phyloP scores from a whole-genome alignment of 2,797 vertebrate genomes.

The Cyprinella venusta region DNA sequence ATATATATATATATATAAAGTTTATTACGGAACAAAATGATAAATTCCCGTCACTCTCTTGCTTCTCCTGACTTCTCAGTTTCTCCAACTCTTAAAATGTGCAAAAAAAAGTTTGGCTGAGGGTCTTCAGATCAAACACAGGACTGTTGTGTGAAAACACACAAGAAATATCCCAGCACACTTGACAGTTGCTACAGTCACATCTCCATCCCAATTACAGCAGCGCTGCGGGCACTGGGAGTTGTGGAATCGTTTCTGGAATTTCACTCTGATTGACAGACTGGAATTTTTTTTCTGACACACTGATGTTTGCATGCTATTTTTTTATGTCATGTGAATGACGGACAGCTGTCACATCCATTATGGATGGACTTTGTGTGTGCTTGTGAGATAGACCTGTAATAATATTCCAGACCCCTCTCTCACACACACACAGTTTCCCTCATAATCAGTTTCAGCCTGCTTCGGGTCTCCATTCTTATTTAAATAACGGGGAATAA shows the following conservation, averaged over 20 bases:
- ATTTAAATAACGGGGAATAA: slow-evolving; percentile 13
- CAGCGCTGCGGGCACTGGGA: not conserved
- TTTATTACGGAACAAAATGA: too few relatives aligned
- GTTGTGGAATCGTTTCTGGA: slow-evolving; percentile 12
- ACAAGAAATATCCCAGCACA: not conserved
- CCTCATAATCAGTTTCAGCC: not conserved
- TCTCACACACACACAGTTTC: not conserved
- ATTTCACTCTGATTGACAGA: slow-evolving; percentile 45
- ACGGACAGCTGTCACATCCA: slow-evolving; percentile 56
- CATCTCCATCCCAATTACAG: slow-evolving; percentile 20
- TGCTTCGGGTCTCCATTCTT: not conserved
- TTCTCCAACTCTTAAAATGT: not conserved
- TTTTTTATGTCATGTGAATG: slow-evolving; percentile 30
- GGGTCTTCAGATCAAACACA: slow-evolving; percentile 14
- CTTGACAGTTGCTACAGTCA: slow-evolving; percentile 21
- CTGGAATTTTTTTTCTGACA: slow-evolving; percentile 17
- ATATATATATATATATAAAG: too few relatives aligned
- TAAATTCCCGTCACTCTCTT: not conserved
- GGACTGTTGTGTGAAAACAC: slow-evolving; percentile 3
- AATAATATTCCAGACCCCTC: not conserved
- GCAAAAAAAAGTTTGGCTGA: not conserved
- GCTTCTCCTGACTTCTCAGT: slow-evolving; percentile 11
- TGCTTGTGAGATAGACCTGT: slow-evolving; percentile 35
- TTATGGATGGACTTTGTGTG: slow-evolving; percentile 31
- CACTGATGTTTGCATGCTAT: slow-evolving; percentile 48